Percentiles rank a stretch among this genome's conserved stretches.
Conservation (phyloP, 2,888 invertebrate genomes). For the Volucella zonaria region DNA sequence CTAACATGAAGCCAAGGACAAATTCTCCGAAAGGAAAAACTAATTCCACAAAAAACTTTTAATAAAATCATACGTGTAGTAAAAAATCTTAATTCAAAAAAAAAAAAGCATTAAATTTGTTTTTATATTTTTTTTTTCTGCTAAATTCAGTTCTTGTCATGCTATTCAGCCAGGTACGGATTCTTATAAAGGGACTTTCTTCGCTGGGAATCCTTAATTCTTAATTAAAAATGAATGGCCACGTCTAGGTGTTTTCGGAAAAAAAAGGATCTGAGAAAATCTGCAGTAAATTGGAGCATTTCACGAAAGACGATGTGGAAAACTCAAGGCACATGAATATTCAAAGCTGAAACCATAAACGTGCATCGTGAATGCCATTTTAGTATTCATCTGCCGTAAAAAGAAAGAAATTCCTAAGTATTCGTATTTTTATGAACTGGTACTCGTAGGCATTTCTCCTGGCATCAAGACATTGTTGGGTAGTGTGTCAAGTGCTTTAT, state of each 20-base stretch:
- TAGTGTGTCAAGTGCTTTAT: conserved; percentile 52
- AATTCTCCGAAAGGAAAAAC: too few relatives aligned
- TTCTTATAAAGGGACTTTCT: background rate
- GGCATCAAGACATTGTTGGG: conserved; percentile 26
- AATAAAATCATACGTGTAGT: too few relatives aligned
- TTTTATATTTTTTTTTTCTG: too few relatives aligned
- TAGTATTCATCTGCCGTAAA: conserved; percentile 53
- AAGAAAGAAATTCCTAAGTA: conserved; percentile 43
- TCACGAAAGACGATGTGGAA: conserved; percentile 27
- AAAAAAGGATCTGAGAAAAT: background rate
- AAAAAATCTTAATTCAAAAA: too few relatives aligned
- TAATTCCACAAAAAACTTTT: too few relatives aligned
- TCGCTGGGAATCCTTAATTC: background rate
- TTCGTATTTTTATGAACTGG: conserved; percentile 46
- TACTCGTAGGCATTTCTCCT: conserved; percentile 30
- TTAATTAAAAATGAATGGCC: conserved; percentile 27
- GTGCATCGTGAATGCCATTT: conserved; percentile 38
- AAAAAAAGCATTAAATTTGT: too few relatives aligned
- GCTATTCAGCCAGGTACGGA: too few relatives aligned
- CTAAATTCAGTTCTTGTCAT: too few relatives aligned
- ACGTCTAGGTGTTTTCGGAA: conserved; percentile 10
- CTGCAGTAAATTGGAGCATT: conserved; percentile 44
- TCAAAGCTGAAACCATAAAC: conserved; percentile 39
- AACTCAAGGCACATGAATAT: conserved; percentile 38
- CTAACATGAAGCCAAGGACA: too few relatives aligned